Conservation (phyloP, 2,797 vertebrate species). For the Meriones psammophilus region DNA sequence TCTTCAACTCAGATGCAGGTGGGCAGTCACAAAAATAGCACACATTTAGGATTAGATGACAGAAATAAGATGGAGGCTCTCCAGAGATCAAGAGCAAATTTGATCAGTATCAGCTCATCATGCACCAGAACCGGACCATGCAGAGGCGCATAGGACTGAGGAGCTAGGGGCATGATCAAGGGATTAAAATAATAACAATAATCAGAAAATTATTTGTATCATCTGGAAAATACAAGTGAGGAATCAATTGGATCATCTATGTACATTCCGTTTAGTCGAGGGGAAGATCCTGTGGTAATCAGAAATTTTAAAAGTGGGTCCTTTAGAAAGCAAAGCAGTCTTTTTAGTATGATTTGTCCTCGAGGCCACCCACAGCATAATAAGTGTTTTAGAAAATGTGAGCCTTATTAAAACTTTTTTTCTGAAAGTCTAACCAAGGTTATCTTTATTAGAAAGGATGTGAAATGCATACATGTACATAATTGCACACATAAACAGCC, state of each 20-base stretch:
- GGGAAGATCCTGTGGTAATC: not conserved
- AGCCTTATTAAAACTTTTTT: slow-evolving; percentile 37
- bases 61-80: not conserved
- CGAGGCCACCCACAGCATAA: not conserved
- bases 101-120: not conserved
- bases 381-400: not conserved
- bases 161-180: not conserved
- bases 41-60: not conserved
- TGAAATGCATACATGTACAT: too few species aligned
- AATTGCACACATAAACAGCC: not conserved
- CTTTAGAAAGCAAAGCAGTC: not conserved
- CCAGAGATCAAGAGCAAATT: not conserved
- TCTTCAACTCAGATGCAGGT: not conserved
- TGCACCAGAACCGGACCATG: too few species aligned
- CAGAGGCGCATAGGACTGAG: not conserved
- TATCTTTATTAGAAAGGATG: not conserved
- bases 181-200: not conserved
- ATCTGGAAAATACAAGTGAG: not conserved
- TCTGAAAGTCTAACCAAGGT: not conserved
- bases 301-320: slow-evolving; percentile 27
- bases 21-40: not conserved
- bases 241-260: not conserved
- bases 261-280: not conserved
- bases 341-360: not conserved
- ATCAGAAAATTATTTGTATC: not conserved